phyloP scores from a whole-genome alignment of 2,797 vertebrate genomes.

The Gambusia yucatana region DNA sequence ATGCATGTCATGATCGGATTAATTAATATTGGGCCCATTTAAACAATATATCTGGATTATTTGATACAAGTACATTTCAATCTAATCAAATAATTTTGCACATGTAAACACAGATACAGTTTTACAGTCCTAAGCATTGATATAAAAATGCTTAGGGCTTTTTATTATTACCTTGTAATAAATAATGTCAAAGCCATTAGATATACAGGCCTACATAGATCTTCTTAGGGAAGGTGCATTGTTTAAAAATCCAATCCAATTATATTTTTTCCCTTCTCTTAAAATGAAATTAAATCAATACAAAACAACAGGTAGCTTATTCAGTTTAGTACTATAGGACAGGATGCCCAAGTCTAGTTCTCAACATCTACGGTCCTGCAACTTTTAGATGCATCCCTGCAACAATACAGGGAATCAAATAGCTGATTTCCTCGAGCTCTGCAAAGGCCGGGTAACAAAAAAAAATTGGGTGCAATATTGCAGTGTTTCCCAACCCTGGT shows the following conservation, averaged over 20 bases:
- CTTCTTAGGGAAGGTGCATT: background rate
- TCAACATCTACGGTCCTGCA: background rate
- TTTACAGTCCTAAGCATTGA: background rate
- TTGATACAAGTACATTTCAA: background rate
- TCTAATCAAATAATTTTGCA: background rate
- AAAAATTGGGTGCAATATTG: background rate
- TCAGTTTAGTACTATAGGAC: background rate
- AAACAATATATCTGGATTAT: background rate
- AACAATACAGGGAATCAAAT: too few relatives aligned
- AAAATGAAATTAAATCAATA: background rate
- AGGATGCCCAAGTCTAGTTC: background rate
- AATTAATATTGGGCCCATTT: background rate
- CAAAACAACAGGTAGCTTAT: background rate
- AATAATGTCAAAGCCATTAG: background rate
- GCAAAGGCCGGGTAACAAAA: too few relatives aligned
- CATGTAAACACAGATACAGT: background rate
- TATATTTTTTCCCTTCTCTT: background rate
- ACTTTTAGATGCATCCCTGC: background rate
- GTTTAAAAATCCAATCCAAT: background rate
- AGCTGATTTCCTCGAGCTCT: too few relatives aligned
- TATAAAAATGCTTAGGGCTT: background rate
- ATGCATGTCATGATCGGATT: background rate
- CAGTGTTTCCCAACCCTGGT: too few relatives aligned
- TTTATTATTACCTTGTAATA: background rate
- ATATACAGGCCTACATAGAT: background rate